These are phyloP conservation scores for Micropoecilia bifurca DNA, from an alignment of 2,797 vertebrate species.

Conservation along the genomic window DNA sequence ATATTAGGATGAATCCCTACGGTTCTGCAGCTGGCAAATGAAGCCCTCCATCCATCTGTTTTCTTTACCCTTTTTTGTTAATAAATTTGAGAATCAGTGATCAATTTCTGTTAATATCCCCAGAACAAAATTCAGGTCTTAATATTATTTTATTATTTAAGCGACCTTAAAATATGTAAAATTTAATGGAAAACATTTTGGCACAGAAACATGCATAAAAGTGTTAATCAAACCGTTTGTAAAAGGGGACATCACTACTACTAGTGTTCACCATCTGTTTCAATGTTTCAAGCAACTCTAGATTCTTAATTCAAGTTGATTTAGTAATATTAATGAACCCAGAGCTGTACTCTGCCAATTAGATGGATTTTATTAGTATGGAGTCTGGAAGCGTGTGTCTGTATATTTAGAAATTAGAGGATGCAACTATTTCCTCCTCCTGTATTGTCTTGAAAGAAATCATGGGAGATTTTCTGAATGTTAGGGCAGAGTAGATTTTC, in stretches of 20 bases:
- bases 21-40: conserved; percentile 62
- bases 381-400: conserved; percentile 13
- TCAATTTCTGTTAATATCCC: background rate
- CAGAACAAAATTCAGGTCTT: background rate
- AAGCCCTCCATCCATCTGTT: conserved; percentile 34
- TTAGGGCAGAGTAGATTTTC: conserved; percentile 1
- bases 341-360: background rate
- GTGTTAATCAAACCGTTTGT: background rate
- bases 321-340: conserved; percentile 16
- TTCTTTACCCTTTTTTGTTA: conserved; percentile 16
- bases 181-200: background rate
- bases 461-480: background rate
- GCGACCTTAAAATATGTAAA: conserved; percentile 41
- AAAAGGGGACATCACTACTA: background rate
- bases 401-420: background rate
- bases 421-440: background rate
- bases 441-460: background rate
- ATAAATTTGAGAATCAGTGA: background rate
- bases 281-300: background rate
- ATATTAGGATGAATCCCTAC: conserved; percentile 56
- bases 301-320: conserved; percentile 25
- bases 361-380: conserved; percentile 39
- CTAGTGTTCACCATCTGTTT: background rate
- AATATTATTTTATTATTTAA: background rate
- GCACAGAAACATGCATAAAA: background rate